Evolutionary conservation across 2,888 invertebrate genomes (phyloP).

Genomic region (Leucoptera coffeella): DNA sequence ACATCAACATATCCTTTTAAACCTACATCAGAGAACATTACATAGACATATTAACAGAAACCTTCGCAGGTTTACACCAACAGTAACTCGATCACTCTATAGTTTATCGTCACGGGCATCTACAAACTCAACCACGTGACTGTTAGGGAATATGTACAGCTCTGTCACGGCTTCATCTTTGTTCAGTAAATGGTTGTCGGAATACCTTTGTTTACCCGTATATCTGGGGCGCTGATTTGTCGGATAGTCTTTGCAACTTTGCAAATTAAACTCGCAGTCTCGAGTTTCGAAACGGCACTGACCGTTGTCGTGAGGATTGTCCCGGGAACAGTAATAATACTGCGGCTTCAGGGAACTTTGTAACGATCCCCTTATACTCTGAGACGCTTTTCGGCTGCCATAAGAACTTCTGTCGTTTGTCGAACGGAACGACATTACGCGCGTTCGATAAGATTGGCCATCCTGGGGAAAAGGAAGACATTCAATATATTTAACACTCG

Average conservation of each 20-base stretch:
- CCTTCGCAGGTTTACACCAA: background rate
- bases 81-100: slow-evolving; percentile 13
- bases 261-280: background rate
- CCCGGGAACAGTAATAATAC: slow-evolving; percentile 6
- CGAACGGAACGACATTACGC: slow-evolving; percentile 36
- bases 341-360: slow-evolving; percentile 20
- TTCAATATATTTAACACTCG: too few species aligned
- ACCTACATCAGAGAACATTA: too few species aligned
- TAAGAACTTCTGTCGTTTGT: slow-evolving; percentile 32
- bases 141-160: slow-evolving; percentile 40
- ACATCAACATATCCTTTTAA: too few species aligned
- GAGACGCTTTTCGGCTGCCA: slow-evolving; percentile 28
- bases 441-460: slow-evolving; percentile 35
- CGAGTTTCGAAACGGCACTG: background rate
- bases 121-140: slow-evolving; percentile 39
- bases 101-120: slow-evolving; percentile 41
- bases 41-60: too few species aligned
- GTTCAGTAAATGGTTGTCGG: slow-evolving; percentile 15
- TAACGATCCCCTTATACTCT: slow-evolving; percentile 24
- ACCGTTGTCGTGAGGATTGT: too few species aligned
- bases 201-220: background rate
- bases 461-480: slow-evolving; percentile 19
- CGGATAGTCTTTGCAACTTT: background rate
- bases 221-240: slow-evolving; percentile 7
- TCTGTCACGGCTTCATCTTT: slow-evolving; percentile 38